Conservation (phyloP, 2,888 invertebrate species). For the Drosophila bunnanda region DNA sequence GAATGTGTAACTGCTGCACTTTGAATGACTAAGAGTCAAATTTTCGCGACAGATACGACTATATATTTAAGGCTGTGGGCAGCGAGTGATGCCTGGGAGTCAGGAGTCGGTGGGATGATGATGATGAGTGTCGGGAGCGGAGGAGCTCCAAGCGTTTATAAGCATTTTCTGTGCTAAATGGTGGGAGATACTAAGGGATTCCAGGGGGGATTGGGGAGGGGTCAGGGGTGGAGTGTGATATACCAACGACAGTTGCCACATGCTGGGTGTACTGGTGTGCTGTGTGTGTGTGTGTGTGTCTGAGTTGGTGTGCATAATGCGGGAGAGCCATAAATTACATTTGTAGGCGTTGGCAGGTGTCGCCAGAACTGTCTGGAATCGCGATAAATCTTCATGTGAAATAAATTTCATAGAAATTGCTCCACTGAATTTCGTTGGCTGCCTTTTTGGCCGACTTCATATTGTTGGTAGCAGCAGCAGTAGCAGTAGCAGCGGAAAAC, state of each 20-base stretch:
- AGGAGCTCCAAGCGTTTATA: conserved; percentile 57
- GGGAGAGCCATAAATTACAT: conserved; percentile 85
- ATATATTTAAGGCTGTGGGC: conserved; percentile 65
- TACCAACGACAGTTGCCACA: conserved; percentile 61
- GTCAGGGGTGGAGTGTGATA: conserved; percentile 24
- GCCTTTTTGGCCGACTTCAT: conserved; percentile 72
- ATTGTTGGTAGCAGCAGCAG: conserved; percentile 49
- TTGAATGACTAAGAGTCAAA: conserved; percentile 69
- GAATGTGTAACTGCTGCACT: conserved; percentile 40
- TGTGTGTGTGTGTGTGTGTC: conserved; percentile 36
- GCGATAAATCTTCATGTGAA: conserved; percentile 85
- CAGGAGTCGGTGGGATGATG: conserved; percentile 23
- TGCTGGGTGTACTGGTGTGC: conserved; percentile 56
- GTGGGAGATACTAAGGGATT: conserved; percentile 18
- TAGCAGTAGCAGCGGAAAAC: too few species aligned
- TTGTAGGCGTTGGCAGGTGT: conserved; percentile 86
- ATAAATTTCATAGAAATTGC: conserved; percentile 85
- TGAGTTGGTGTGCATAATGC: conserved; percentile 79
- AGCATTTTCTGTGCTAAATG: conserved; percentile 72
- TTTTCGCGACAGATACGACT: conserved; percentile 69
- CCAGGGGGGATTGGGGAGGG: conserved; percentile 6
- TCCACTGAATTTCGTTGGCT: conserved; percentile 83
- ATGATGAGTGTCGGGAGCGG: conserved; percentile 29
- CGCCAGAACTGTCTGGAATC: conserved; percentile 85
- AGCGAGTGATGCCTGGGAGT: conserved; percentile 52